Conservation (phyloP, 2,888 invertebrate species). For the Steromphala cineraria region DNA sequence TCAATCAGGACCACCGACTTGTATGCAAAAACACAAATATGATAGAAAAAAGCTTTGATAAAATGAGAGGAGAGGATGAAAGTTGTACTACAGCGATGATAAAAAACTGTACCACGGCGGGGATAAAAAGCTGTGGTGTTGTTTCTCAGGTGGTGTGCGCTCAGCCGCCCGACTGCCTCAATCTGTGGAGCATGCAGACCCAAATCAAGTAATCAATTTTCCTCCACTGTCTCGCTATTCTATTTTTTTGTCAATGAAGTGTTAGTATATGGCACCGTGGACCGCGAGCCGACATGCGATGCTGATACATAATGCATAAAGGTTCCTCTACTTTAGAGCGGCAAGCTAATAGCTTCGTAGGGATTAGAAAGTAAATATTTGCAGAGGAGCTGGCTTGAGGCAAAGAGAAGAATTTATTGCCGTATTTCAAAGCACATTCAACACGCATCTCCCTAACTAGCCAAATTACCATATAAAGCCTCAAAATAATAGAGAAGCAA, state of each 20-base stretch:
- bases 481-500: slow-evolving; percentile 24
- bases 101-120: not conserved
- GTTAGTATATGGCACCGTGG: slow-evolving; percentile 1
- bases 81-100: not conserved
- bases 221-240: slow-evolving; percentile 18
- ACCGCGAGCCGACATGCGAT: not conserved
- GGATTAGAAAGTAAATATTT: slow-evolving; percentile 25
- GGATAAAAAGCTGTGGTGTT: not conserved
- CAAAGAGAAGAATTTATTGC: slow-evolving; percentile 23
- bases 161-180: not conserved
- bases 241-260: slow-evolving; percentile 24
- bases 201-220: slow-evolving; percentile 25
- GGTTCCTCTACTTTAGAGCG: slow-evolving; percentile 7
- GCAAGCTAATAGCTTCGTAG: slow-evolving; percentile 21
- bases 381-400: slow-evolving; percentile 6
- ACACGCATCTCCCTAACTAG: slow-evolving; percentile 11
- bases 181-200: not conserved
- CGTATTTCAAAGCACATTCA: slow-evolving; percentile 22
- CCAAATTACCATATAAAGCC: slow-evolving; percentile 22
- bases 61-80: not conserved
- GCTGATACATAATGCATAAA: slow-evolving; percentile 24
- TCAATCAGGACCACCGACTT: not conserved
- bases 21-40: slow-evolving; percentile 13
- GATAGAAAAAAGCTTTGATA: not conserved
- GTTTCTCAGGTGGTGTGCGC: not conserved